A percentile compares a stretch with the other conserved stretches of the same genome.
Conservation (phyloP, 23 tunicate genomes). For the Diplosoma virens region DNA sequence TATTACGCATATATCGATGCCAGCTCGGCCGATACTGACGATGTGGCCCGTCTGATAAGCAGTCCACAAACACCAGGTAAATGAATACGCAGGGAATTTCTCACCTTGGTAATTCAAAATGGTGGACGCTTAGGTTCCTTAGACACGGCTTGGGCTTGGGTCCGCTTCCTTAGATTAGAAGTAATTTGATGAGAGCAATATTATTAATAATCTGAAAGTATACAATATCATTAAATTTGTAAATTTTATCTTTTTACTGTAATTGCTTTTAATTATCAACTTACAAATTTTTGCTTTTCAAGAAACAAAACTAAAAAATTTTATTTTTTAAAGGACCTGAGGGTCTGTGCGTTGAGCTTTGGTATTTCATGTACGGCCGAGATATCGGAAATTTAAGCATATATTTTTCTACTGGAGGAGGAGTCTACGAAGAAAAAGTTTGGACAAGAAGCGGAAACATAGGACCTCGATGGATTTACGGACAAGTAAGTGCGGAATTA, state of each 20-base stretch:
- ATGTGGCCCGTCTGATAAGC: conserved; percentile 74
- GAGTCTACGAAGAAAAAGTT: conserved; percentile 47
- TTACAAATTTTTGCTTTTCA: too few relatives aligned
- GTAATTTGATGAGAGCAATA: too few relatives aligned
- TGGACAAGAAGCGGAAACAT: conserved; percentile 79
- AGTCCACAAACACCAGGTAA: conserved; percentile 66
- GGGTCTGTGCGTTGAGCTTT: conserved; percentile 86
- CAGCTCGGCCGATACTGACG: conserved; percentile 35
- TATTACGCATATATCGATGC: conserved; percentile 85
- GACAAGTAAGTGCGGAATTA: conserved; percentile 86
- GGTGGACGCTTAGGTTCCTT: too few relatives aligned
- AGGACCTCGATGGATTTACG: conserved; percentile 92
- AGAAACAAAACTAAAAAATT: too few relatives aligned
- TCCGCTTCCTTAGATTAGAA: too few relatives aligned
- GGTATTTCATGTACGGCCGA: conserved; percentile 95
- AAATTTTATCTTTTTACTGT: too few relatives aligned
- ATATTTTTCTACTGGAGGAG: conserved; percentile 64
- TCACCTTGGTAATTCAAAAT: too few relatives aligned
- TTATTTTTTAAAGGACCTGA: conserved; percentile 19
- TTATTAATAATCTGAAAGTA: too few relatives aligned
- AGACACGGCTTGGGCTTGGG: too few relatives aligned
- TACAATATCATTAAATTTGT: too few relatives aligned
- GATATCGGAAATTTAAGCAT: conserved; percentile 66
- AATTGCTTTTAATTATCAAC: too few relatives aligned
- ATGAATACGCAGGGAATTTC: too few relatives aligned